Base-by-base conservation (phyloP, 2,888 invertebrate species). In the Elaeidobius kamerunicus region DNA sequence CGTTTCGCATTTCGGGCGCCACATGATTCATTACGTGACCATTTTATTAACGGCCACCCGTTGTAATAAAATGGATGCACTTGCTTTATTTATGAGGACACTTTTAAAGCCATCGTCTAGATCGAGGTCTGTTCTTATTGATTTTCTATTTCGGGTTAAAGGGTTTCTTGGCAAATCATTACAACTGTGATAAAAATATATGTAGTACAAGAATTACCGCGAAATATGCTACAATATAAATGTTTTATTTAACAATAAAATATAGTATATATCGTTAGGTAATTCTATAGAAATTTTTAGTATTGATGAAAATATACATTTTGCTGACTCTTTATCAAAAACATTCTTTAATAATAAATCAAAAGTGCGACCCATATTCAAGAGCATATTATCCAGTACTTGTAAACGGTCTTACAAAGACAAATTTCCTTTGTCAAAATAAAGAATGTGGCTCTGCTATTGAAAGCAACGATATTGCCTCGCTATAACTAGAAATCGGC, bases 1-100 rank as follows among this genome's bases (percentile, higher is more conserved):
- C 23, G 45, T 45, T 36, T 45, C 45, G 23, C 45, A 45, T 45
- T 45, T 45, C 45, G 17, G 45, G 45, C 45, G 36, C 45, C 45
- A 36, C 36, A 45, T 45, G 45, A 45, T 45, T 45, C 45, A 45
- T 45, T 45, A 45, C 34, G 45, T 45, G 45, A 45, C 45, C 45
- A 45, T 36, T 45, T 45, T 34, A 45, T 45, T 45, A 45, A 45
- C 34, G 45, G 34, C 35, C 15, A 41, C 41, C 28, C 48, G 41
- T 39, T 40, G 47, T 41, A 41, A 48, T 48, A 48, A 48, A 48
- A 48, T 48, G 34, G 41, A 48, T 48, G 39, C 48, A 41, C 48
- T 45, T 36, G 23, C 35, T 45, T 45, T 45, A 45, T 45, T 45
- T 45, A 45, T 45, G 36, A 45, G 27, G 30, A 30, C 30, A 30